Evolutionary conservation across 2,888 invertebrate species (phyloP).

Genomic region (Meganola albula): DNA sequence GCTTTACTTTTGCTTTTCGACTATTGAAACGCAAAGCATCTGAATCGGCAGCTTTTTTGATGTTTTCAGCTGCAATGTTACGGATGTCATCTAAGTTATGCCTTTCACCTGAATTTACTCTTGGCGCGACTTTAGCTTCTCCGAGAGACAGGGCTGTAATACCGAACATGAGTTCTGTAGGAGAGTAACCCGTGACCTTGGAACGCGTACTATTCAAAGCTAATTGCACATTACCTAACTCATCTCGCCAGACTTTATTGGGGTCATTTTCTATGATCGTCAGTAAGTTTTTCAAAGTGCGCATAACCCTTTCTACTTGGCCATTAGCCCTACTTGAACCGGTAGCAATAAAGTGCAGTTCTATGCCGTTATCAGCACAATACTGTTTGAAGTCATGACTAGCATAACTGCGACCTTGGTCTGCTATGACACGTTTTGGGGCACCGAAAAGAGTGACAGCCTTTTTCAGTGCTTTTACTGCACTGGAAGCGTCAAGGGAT

Average conservation of each 20-base stretch:
- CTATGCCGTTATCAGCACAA: slow-evolving; percentile 18
- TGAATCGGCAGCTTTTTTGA: slow-evolving; percentile 7
- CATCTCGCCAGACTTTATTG: slow-evolving; percentile 25
- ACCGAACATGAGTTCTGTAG: slow-evolving; percentile 19
- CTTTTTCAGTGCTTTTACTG: slow-evolving; percentile 16
- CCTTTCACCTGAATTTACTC: neutral
- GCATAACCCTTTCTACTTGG: slow-evolving; percentile 5
- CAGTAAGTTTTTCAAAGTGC: slow-evolving; percentile 5
- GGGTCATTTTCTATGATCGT: slow-evolving; percentile 7
- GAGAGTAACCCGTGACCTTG: slow-evolving; percentile 15
- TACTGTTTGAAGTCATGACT: slow-evolving; percentile 19
- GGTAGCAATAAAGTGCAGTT: slow-evolving; percentile 25
- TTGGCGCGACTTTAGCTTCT: neutral
- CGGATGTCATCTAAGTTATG: slow-evolving; percentile 7
- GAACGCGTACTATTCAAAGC: slow-evolving; percentile 19
- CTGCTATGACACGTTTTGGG: slow-evolving; percentile 20
- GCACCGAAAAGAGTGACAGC: slow-evolving; percentile 25
- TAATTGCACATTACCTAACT: slow-evolving; percentile 21
- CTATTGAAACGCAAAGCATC: slow-evolving; percentile 13
- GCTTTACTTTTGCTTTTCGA: slow-evolving; percentile 11
- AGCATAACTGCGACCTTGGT: slow-evolving; percentile 20
- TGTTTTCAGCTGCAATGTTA: slow-evolving; percentile 8
- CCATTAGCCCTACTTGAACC: no score
- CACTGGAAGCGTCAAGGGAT: slow-evolving; percentile 11
- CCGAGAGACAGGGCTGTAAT: slow-evolving; percentile 8